A percentile compares a stretch with the other conserved stretches of the same genome.
phyloP scores from a whole-genome alignment of 2,888 invertebrate species.

The Archips xylosteana region DNA sequence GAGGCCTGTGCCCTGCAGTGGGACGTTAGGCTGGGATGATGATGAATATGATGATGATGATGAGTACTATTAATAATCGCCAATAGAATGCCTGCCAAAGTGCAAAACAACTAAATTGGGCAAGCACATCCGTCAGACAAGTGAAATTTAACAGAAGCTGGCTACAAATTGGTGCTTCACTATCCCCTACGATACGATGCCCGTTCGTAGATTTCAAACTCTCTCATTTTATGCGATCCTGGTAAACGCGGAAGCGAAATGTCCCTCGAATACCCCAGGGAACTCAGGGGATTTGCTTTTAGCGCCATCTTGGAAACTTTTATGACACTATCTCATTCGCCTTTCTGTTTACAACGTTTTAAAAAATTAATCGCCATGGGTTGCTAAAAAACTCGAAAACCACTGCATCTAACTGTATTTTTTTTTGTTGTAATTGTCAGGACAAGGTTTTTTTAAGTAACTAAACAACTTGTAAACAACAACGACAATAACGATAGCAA shows the following conservation, averaged over 20 bases:
- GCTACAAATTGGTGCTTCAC: neutral
- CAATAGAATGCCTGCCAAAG: no score
- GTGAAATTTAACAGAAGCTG: slow-evolving; percentile 29
- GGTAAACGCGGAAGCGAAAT: slow-evolving; percentile 21
- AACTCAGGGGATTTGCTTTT: neutral
- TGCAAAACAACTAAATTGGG: neutral
- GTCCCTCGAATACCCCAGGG: slow-evolving; percentile 2
- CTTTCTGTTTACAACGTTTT: neutral
- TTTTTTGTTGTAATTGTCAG: no score
- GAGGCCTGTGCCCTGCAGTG: no score
- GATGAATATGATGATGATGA: no score
- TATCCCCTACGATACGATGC: neutral
- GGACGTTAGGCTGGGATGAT: no score
- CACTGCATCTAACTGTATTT: no score
- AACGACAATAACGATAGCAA: no score
- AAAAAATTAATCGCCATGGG: no score
- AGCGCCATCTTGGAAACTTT: neutral
- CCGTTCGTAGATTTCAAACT: neutral
- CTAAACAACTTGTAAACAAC: no score
- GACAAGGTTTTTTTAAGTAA: no score
- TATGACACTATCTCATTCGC: neutral
- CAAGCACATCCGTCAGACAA: slow-evolving; percentile 1
- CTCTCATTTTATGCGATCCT: neutral
- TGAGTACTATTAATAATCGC: neutral
- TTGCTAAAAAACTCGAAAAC: no score